A percentile compares a stretch with the other conserved stretches of the same genome.
Conservation (phyloP, 2,797 vertebrate genomes). For the Bucorvus abyssinicus region DNA sequence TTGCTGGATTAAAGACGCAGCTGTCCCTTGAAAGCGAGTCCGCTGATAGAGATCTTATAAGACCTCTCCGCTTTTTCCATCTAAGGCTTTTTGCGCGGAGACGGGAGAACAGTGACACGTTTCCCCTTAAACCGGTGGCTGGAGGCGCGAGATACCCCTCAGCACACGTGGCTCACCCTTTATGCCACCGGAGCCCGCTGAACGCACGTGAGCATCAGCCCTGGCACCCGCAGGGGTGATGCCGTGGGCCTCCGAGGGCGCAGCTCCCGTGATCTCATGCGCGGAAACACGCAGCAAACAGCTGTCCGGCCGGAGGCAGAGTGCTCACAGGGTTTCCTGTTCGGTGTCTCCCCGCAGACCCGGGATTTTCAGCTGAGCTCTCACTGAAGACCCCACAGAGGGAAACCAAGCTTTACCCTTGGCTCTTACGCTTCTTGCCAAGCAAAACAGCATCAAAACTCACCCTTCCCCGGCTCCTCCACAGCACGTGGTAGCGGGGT, state of each 20-base stretch:
- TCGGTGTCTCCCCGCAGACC: not conserved
- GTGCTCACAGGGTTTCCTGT: not conserved
- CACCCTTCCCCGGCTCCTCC: not conserved
- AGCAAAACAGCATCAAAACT: not conserved
- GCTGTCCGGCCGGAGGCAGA: not conserved
- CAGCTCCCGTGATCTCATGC: rapidly evolving
- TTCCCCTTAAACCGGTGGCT: not conserved
- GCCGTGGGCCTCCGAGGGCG: not conserved
- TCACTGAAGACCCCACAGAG: not conserved
- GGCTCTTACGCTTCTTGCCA: not conserved
- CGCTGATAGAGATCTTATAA: not conserved
- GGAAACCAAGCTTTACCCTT: not conserved
- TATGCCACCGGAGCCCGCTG: not conserved
- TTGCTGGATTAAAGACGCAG: slow-evolving; percentile 19
- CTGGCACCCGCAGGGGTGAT: rapidly evolving
- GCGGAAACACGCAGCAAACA: not conserved
- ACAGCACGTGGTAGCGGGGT: rapidly evolving
- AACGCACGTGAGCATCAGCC: rapidly evolving
- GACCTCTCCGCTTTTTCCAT: not conserved
- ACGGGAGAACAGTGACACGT: not conserved
- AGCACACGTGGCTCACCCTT: not conserved
- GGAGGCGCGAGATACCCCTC: not conserved
- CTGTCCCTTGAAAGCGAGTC: slow-evolving; percentile 39
- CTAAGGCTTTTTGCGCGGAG: not conserved
- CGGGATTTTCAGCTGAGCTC: not conserved